phyloP scores from a whole-genome alignment of 2,113 vertebrate species.

The Azemiops feae region DNA sequence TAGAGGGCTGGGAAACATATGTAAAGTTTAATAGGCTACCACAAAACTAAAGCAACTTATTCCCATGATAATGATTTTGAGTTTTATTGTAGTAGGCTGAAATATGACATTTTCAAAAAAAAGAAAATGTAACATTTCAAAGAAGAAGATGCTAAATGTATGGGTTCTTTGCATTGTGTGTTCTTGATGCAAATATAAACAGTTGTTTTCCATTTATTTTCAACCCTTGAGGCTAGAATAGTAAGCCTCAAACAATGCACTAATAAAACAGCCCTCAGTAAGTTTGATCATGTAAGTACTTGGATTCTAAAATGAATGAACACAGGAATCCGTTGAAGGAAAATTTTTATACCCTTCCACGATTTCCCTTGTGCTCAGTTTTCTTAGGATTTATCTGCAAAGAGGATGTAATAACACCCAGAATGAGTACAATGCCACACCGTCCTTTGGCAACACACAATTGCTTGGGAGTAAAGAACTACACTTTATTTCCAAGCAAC shows the following conservation, averaged over 20 bases:
- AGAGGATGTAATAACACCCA: background rate
- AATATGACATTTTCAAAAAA: background rate
- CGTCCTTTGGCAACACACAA: background rate
- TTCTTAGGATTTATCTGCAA: background rate
- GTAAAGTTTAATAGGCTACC: constrained; percentile 28
- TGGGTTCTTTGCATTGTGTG: constrained; percentile 30
- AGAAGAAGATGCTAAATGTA: constrained; percentile 15
- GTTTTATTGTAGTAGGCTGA: constrained; percentile 45
- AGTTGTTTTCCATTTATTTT: background rate
- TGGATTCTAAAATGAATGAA: background rate
- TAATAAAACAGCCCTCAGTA: background rate
- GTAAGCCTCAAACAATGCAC: background rate
- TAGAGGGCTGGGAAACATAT: constrained; percentile 39
- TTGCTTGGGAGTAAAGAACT: background rate
- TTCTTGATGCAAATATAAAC: constrained; percentile 19
- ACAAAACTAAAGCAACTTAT: constrained; percentile 45
- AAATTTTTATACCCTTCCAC: background rate
- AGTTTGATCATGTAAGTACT: background rate
- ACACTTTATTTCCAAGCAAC: background rate
- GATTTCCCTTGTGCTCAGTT: background rate
- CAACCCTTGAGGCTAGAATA: background rate
- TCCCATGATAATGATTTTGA: constrained; percentile 35
- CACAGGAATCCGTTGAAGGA: background rate
- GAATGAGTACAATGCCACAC: background rate
- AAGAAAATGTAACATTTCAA: background rate